Base-by-base conservation (phyloP, 2,888 invertebrate species). In the Frankliniella intonsa region DNA sequence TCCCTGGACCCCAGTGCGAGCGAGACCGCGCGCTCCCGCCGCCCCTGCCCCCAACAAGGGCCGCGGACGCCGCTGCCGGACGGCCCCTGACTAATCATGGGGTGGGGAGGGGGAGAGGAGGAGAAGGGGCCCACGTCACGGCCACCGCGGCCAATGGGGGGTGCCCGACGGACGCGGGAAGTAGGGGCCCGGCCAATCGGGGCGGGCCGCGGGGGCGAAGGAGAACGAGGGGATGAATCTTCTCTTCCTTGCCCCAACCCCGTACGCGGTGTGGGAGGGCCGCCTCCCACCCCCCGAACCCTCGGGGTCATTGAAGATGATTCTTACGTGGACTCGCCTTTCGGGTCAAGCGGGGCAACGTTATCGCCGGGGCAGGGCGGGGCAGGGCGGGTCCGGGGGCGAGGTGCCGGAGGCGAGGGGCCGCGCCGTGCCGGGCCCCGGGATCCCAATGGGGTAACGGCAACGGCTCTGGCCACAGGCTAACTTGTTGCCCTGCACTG, bases 71-170 rank as follows among this genome's bases (percentile, higher is more conserved):
- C 69, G 69, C 69, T 55, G 12, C 17, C 14, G 69, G 69, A 76
- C 69, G 69, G 69, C 10, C 69, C 69, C 69, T 10, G 19, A 17
- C 62, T 38, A 55, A 22, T 76, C 12, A 22, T 0, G 69, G 25
- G 69, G 25, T 25, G 10, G 69, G 0, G 69, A n/a, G 69, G 69
- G 69, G 25, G n/a, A n/a, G n/a, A n/a, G n/a, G n/a, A n/a, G n/a
- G n/a, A n/a, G 69, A 9, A 12, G 69, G n/a, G 69, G 69, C 69
- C 69, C 22, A 76, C 69, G 69, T 76, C 69, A 76, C 25, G 69
- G 12, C 0, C 22, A 1, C 22, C 69, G 12, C 22, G 12, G 25
- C 69, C 69, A 76, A 76, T 76, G 69, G 69, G 22, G 22, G 69
- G 25, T 22, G 10, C 25, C 25, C 22, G 69, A 11, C 62, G 62